A percentile compares a stretch with the other conserved stretches of the same genome.
Evolutionary conservation across 2,797 vertebrate species (phyloP).

Genomic region (Hippoglossus hippoglossus): DNA sequence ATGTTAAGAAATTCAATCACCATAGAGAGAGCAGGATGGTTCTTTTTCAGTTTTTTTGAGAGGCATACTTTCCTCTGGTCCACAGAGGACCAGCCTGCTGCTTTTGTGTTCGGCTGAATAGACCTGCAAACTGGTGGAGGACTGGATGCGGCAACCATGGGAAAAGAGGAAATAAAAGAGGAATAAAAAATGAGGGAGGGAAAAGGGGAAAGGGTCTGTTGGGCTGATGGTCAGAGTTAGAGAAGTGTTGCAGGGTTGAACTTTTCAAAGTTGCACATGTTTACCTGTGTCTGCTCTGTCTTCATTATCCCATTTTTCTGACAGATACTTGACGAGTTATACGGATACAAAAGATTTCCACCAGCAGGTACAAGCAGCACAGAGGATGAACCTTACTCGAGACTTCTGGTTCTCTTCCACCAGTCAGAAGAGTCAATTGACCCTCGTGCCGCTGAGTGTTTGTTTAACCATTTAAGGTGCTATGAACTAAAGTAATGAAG

Average conservation of each 20-base stretch:
- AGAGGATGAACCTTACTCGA: constrained; percentile 19
- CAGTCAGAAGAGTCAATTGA: constrained; percentile 90
- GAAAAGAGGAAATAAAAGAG: constrained; percentile 81
- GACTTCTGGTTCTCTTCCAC: constrained; percentile 23
- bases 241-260: constrained; percentile 62
- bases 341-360: constrained; percentile 39
- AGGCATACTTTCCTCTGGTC: constrained; percentile 96
- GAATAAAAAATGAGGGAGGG: constrained; percentile 78
- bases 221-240: constrained; percentile 68
- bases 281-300: constrained; percentile 56
- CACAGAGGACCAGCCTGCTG: constrained; percentile 95
- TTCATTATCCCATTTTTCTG: constrained; percentile 51
- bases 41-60: constrained; percentile 75
- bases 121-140: constrained; percentile 85
- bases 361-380: constrained; percentile 16
- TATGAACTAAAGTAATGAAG: constrained; percentile 91
- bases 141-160: constrained; percentile 80
- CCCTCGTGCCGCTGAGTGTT: constrained; percentile 88
- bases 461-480: constrained; percentile 92
- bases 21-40: constrained; percentile 92
- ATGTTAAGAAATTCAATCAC: constrained; percentile 99
- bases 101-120: constrained; percentile 98
- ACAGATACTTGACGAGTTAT: constrained; percentile 49
- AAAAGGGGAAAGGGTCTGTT: constrained; percentile 58
- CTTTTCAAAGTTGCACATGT: constrained; percentile 73